Evolutionary conservation across 2,888 invertebrate species (phyloP), one percentile per base, ranked within the genome.

Genomic region (Drosophila kokeensis): DNA sequence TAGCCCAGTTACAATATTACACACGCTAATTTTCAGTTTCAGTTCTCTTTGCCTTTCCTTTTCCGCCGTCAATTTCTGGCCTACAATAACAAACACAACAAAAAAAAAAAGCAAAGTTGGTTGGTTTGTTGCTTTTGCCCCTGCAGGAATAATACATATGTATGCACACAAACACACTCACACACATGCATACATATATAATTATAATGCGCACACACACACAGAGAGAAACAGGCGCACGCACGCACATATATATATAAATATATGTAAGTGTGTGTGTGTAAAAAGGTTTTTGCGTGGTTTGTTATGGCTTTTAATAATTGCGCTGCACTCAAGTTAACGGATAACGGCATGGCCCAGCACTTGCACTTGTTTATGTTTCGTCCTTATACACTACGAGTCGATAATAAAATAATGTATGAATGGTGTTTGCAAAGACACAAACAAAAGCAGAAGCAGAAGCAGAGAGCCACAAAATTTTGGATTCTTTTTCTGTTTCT

Each of bases 371-470:
- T 65, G 36, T 64, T 66, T 63, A 64, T 67, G 50, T 45, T 63
- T 77, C 62, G 42, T 58, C 48, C 59, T 61, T n/a, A 62, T 59
- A 53, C 58, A 76, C 34, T 63, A 27, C 15, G 8, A 53, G 57
- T 49, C 63, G 54, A 73, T 76, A 79, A 71, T 75, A 75, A 69
- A 82, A 87, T 82, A 87, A 87, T 87, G 89, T 76, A 83, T 86
- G 81, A 57, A 77, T 86, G 57, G 42, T 57, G 76, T 83, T 45
- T 83, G 74, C 74, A 85, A 89, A 85, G 87, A 84, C 84, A 84
- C 89, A 84, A 85, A 89, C 84, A 85, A 82, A 82, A 84, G 81
- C 81, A 83, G 81, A 82, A 88, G 81, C 81, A 83, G 78, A 86
- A 88, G 83, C 86, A 88, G 81, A 70, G 76, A 81, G 86, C 87